Evolutionary conservation across 1,140 invertebrate genomes (phyloP), one percentile per base, ranked within the genome.

Genomic region (Caenorhabditis latens): DNA sequence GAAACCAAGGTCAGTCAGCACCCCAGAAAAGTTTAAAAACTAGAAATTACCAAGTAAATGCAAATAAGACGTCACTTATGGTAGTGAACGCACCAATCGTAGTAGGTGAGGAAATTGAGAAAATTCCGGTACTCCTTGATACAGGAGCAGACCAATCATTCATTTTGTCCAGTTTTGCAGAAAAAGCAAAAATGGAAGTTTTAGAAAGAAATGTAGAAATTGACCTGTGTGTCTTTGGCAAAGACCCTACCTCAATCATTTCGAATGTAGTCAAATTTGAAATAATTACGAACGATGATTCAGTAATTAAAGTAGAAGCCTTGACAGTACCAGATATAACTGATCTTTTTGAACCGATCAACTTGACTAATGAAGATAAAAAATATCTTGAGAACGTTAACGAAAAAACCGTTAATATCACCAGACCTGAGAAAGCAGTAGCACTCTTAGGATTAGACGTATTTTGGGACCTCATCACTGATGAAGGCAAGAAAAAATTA

Each of bases 121-220:
- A 11, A 24, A 63, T 32, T n/a, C 58, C 58, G 7, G 58, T 63
- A 24, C 58, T 63, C 24, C 24, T 63, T 9, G 58, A 63, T 14
- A 9, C 58, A 63, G 58, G 58, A 63, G n/a, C 58, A 24, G 58
- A 63, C 13, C n/a, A 32, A 63, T 63, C 58, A 6, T 63, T 63
- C 24, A 14, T 63, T 9, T 32, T 63, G 6, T 24, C 58, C 32
- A 32, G 24, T 32, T 63, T 63, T 14, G 58, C 58, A n/a, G 58
- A 63, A n/a, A 63, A 63, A 1, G 32, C 7, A 24, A 63, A 63
- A 6, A n/a, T 63, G 24, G 32, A 63, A 32, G 13, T 63, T 9
- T 4, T 63, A 32, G 58, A 63, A 32, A 63, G 32, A 32, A 32
- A 63, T 7, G 8, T 63, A 24, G 13, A 24, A 63, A 32, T 63